Percentiles rank a stretch among this genome's conserved stretches.
These are phyloP conservation scores for Latrodectus elegans DNA, from an alignment of 2,888 invertebrate species.

Conservation along the genomic window DNA sequence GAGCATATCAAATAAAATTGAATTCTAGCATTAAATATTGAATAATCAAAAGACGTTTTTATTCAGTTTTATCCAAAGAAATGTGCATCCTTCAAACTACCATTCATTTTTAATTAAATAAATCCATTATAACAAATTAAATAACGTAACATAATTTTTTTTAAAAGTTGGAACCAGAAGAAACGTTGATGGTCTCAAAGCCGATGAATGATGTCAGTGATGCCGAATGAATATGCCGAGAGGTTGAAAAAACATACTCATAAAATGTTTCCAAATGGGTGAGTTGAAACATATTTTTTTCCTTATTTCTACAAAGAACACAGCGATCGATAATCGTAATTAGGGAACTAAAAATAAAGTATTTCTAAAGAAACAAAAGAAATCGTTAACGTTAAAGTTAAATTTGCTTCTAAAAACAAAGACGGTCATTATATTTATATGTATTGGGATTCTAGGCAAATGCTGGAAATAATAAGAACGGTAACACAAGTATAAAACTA, in stretches of 20 bases:
- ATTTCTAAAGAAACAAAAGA: neutral
- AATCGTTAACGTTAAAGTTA: neutral
- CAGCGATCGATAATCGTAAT: neutral
- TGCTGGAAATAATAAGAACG: slow-evolving; percentile 8
- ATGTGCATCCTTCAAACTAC: neutral
- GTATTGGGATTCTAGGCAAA: neutral
- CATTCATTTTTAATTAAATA: slow-evolving; percentile 2
- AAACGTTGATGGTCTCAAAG: neutral
- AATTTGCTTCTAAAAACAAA: neutral
- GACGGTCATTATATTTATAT: neutral
- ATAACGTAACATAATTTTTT: neutral
- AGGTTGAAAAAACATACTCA: neutral
- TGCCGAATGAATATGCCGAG: neutral
- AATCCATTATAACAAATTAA: neutral
- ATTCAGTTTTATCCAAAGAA: too few species aligned
- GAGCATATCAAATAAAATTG: too few species aligned
- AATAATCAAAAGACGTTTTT: too few species aligned
- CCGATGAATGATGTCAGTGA: neutral
- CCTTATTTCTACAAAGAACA: neutral
- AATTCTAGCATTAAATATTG: too few species aligned
- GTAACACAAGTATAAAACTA: neutral
- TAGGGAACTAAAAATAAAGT: slow-evolving; percentile 9
- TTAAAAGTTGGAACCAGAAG: neutral
- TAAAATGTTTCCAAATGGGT: neutral
- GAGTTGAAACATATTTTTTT: neutral